phyloP scores from a whole-genome alignment of 2,888 invertebrate species.

The Idaea aversata region DNA sequence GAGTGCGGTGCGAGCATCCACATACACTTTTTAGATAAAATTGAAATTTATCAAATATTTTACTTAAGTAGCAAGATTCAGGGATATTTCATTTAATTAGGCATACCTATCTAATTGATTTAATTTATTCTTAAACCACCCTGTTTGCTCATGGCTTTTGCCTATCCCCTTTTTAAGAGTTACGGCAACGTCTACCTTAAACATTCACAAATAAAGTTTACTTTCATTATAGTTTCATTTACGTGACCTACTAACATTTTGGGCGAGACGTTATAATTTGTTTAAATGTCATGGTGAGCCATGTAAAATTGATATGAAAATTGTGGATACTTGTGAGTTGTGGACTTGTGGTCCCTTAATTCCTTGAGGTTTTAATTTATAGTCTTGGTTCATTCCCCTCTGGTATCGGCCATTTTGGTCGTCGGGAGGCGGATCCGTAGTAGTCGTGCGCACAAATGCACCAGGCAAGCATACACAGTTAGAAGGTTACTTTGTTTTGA shows the following conservation, averaged over 20 bases:
- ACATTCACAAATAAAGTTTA: not conserved
- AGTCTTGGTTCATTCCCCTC: not conserved
- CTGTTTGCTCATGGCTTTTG: not conserved
- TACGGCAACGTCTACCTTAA: not conserved
- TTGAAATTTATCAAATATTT: not conserved
- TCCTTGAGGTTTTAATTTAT: not conserved
- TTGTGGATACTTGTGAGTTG: not conserved
- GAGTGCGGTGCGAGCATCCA: not conserved
- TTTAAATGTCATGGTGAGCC: not conserved
- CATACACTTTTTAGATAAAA: not conserved
- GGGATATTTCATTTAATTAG: not conserved
- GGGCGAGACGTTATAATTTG: not conserved
- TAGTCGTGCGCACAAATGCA: conserved; percentile 50
- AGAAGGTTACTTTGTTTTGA: conserved; percentile 26
- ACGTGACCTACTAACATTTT: conserved; percentile 2
- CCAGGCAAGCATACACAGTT: conserved; percentile 45
- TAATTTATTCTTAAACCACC: conserved; percentile 1
- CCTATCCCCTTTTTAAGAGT: not conserved
- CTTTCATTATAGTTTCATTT: not conserved
- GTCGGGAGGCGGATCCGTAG: conserved; percentile 57
- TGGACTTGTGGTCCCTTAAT: not conserved
- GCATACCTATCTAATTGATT: not conserved
- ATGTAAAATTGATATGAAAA: not conserved
- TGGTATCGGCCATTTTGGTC: conserved; percentile 37
- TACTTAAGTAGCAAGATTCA: not conserved